Percentiles rank a stretch among this genome's conserved stretches.
phyloP scores from a whole-genome alignment of 2,888 invertebrate genomes.

The Hypena proboscidalis region DNA sequence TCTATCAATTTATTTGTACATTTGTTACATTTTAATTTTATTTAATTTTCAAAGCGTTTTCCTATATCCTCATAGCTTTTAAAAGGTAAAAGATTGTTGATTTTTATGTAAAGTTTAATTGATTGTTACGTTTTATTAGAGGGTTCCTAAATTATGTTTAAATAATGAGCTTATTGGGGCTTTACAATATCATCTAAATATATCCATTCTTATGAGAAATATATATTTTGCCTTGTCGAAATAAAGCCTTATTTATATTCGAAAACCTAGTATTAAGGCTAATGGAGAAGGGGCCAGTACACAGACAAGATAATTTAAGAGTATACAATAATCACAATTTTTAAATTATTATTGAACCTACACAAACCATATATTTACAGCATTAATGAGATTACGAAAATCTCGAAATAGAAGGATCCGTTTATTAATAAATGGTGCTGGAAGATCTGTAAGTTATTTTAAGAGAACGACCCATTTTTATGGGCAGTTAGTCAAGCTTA shows the following conservation, averaged over 20 bases:
- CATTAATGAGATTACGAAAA: constrained; percentile 41
- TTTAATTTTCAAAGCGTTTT: constrained; percentile 39
- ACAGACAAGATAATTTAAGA: constrained; percentile 46
- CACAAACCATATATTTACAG: constrained; percentile 39
- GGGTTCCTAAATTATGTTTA: constrained; percentile 66
- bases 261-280: constrained; percentile 67
- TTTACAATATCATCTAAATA: constrained; percentile 43
- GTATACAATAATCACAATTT: constrained; percentile 34
- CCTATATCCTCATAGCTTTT: constrained; percentile 51
- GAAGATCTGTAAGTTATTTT: constrained; percentile 77
- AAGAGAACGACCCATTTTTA: constrained; percentile 52
- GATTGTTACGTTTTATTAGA: constrained; percentile 67
- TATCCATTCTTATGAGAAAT: constrained; percentile 51
- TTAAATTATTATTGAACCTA: constrained; percentile 42
- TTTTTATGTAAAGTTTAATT: constrained; percentile 69
- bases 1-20: constrained; percentile 44
- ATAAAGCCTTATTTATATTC: constrained; percentile 68
- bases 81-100: constrained; percentile 61
- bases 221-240: constrained; percentile 67
- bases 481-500: constrained; percentile 59
- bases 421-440: constrained; percentile 73
- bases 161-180: constrained; percentile 52
- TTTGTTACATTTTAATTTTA: constrained; percentile 56
- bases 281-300: constrained; percentile 73
- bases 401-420: constrained; percentile 51